Percentiles rank a stretch among this genome's conserved stretches.
These are phyloP conservation scores for Serinus canaria DNA, from an alignment of 2,113 vertebrate genomes.

Conservation along the genomic window DNA sequence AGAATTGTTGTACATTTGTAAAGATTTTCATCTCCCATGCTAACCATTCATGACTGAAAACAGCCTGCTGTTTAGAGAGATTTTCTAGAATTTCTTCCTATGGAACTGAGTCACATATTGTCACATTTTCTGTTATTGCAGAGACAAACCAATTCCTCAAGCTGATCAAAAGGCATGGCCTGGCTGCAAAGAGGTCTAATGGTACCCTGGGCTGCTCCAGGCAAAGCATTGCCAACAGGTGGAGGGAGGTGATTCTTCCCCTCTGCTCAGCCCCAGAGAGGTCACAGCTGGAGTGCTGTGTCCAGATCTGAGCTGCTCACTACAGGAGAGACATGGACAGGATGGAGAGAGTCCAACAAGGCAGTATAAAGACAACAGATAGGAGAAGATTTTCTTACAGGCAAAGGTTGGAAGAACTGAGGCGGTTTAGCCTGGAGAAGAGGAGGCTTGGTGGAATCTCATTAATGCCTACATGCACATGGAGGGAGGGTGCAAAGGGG, in stretches of 20 bases:
- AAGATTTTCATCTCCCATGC: background rate
- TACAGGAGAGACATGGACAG: background rate
- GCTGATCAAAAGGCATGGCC: background rate
- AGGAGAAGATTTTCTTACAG: background rate
- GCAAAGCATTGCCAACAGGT: background rate
- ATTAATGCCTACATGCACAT: background rate
- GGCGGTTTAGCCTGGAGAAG: background rate
- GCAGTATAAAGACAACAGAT: background rate
- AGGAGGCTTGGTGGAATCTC: background rate
- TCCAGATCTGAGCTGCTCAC: background rate
- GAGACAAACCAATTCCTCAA: background rate
- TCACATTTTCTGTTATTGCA: background rate
- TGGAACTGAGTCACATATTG: background rate
- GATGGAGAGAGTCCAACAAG: background rate
- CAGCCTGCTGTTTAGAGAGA: background rate
- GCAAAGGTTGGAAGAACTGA: background rate
- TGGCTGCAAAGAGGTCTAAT: background rate
- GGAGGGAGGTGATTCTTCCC: fast-evolving
- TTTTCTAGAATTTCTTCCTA: background rate
- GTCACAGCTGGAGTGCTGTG: background rate
- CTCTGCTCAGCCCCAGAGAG: background rate
- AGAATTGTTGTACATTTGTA: background rate
- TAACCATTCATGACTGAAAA: background rate
- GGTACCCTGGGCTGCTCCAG: background rate
- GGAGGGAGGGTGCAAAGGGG: background rate